These are phyloP conservation scores for Drosophila paucipuncta DNA, from an alignment of 2,888 invertebrate genomes.

Conservation along the genomic window DNA sequence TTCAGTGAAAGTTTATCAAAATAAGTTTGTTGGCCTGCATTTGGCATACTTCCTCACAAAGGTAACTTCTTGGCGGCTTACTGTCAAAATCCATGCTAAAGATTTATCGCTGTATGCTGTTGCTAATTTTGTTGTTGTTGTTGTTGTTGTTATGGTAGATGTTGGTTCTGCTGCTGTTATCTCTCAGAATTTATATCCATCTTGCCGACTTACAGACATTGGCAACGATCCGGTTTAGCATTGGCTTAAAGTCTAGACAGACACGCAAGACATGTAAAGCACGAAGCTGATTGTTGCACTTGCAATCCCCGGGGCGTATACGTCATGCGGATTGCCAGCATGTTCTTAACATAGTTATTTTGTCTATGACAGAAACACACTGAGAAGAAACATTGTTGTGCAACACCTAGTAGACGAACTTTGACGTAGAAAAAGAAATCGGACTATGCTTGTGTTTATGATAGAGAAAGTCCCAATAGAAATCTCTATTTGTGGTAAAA, in stretches of 20 bases:
- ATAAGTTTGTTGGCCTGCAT: slow-evolving; percentile 46
- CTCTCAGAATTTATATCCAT: slow-evolving; percentile 66
- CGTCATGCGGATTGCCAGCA: slow-evolving; percentile 62
- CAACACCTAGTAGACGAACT: slow-evolving; percentile 14
- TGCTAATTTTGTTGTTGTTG: slow-evolving; percentile 26
- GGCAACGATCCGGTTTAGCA: slow-evolving; percentile 62
- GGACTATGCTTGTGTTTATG: neutral
- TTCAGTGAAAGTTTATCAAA: slow-evolving; percentile 47
- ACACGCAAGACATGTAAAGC: slow-evolving; percentile 37
- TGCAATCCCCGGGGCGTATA: slow-evolving; percentile 56
- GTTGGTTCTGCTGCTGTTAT: slow-evolving; percentile 41
- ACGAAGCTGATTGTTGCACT: slow-evolving; percentile 58
- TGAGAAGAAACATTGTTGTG: slow-evolving; percentile 13
- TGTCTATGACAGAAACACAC: slow-evolving; percentile 8
- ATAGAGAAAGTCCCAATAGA: neutral
- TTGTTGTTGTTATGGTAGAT: slow-evolving; percentile 24
- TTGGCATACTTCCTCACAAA: slow-evolving; percentile 44
- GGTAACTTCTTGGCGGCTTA: slow-evolving; percentile 66
- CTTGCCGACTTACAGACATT: slow-evolving; percentile 65
- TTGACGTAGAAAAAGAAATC: slow-evolving; percentile 1
- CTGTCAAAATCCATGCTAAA: slow-evolving; percentile 69
- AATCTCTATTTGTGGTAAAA: neutral
- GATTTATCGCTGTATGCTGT: slow-evolving; percentile 67
- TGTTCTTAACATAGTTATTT: slow-evolving; percentile 17
- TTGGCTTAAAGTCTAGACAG: slow-evolving; percentile 71